Evolutionary conservation across 2,888 invertebrate species (phyloP).

Genomic region (Caenorhabditis sulstoni): DNA sequence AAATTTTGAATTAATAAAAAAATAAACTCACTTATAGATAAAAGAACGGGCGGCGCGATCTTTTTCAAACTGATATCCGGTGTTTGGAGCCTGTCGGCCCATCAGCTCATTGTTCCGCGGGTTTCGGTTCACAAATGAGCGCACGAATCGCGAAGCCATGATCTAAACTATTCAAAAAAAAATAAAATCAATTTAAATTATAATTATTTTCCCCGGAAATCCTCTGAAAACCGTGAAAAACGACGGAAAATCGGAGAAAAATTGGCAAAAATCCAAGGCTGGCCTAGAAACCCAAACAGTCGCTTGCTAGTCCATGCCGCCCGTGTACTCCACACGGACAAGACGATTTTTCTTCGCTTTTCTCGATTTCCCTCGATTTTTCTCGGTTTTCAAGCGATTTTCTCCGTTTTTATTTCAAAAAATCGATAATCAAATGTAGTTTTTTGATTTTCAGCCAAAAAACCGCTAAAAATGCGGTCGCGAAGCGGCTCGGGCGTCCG

Average conservation of each 20-base stretch:
- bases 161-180: background rate
- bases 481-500: slow-evolving; percentile 84
- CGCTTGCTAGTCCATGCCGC: background rate
- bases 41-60: slow-evolving; percentile 67
- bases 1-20: background rate
- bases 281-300: slow-evolving; percentile 5
- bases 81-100: slow-evolving; percentile 66
- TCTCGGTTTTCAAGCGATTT: background rate
- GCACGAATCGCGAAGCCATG: slow-evolving; percentile 56
- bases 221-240: slow-evolving; percentile 1
- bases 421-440: background rate
- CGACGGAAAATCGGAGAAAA: slow-evolving; percentile 7
- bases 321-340: slow-evolving; percentile 33
- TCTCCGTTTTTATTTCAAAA: background rate
- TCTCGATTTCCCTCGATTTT: background rate
- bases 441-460: slow-evolving; percentile 4
- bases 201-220: too few relatives aligned
- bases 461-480: slow-evolving; percentile 73
- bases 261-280: background rate
- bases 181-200: too few relatives aligned
- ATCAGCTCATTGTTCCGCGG: slow-evolving; percentile 76
- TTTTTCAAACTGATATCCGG: slow-evolving; percentile 76
- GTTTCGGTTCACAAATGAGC: slow-evolving; percentile 64
- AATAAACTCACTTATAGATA: slow-evolving; percentile 71
- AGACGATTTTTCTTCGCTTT: background rate